Evolutionary conservation across 2,113 vertebrate species (phyloP).

Genomic region (Felis catus): F.catus_Fca126_mat1.0 CM031414.1:13563001-13563500

Average conservation of each 20-base stretch:
- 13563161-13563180: neutral
- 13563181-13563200: neutral
- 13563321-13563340: too few species aligned
- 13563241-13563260: neutral
- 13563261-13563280: neutral
- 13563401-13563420: too few species aligned
- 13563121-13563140: neutral
- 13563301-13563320: too few species aligned
- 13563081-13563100: neutral
- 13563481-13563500: neutral
- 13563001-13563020: neutral
- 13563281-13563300: too few species aligned
- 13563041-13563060: accelerated
- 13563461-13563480: too few species aligned
- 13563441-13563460: too few species aligned
- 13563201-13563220: neutral
- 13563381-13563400: too few species aligned
- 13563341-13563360: too few species aligned
- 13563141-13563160: neutral
- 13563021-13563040: accelerated
- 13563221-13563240: too few species aligned
- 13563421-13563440: too few species aligned
- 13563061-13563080: accelerated
- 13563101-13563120: accelerated
- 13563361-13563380: too few species aligned